Percentiles rank a stretch among this genome's conserved stretches.
These are phyloP conservation scores for Dermochelys coriacea DNA, from an alignment of 2,797 vertebrate species.

Conservation along the genomic window DNA sequence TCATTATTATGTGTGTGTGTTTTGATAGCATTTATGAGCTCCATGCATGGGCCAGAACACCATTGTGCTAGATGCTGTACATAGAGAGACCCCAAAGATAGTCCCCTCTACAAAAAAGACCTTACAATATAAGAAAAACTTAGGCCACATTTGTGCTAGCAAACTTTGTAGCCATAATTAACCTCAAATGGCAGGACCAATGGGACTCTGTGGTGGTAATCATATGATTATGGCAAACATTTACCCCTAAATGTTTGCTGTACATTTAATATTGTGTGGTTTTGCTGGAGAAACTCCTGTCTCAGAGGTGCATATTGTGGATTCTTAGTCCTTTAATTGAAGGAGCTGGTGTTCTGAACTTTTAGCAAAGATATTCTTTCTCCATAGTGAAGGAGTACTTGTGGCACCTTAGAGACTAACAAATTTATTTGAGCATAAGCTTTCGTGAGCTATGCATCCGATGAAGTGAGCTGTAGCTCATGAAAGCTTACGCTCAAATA, in stretches of 20 bases:
- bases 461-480: no score
- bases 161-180: not conserved
- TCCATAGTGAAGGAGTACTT: constrained; percentile 1
- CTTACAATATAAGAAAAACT: not conserved
- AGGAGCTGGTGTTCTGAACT: not conserved
- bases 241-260: constrained; percentile 19
- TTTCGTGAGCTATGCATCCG: no score
- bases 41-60: not conserved
- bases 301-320: not conserved
- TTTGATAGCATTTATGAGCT: not conserved
- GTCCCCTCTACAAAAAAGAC: not conserved
- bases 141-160: not conserved
- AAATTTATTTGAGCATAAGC: no score
- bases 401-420: no score
- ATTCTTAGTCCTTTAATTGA: not conserved
- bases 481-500: no score
- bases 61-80: not conserved
- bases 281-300: constrained; percentile 26
- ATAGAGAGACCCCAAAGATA: not conserved
- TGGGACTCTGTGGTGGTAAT: not conserved
- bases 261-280: constrained; percentile 5
- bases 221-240: not conserved
- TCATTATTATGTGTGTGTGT: not conserved
- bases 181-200: not conserved
- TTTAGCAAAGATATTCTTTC: constrained; percentile 46